Percentiles rank a stretch among this genome's conserved stretches.
Conservation (phyloP, 1,140 invertebrate genomes). For the Drosophila saltans region DNA sequence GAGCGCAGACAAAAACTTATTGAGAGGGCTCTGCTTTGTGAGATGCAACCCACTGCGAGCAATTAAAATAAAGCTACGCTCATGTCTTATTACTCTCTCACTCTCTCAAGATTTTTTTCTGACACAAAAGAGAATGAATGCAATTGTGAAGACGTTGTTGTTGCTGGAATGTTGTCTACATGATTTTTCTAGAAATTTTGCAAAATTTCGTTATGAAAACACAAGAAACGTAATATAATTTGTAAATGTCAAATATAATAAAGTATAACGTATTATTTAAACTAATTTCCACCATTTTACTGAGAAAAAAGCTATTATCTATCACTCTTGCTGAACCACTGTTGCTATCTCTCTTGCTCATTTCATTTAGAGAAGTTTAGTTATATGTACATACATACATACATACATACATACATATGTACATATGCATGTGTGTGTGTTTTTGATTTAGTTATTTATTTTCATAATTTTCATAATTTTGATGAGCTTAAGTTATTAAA, state of each 20-base stretch:
- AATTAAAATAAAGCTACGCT: too few species aligned
- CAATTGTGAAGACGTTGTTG: too few species aligned
- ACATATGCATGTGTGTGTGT: background rate
- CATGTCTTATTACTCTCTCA: too few species aligned
- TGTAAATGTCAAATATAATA: background rate
- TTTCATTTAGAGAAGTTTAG: background rate
- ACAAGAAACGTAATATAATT: background rate
- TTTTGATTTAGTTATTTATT: constrained; percentile 63
- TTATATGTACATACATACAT: too few species aligned
- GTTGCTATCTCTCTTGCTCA: background rate
- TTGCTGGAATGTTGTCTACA: too few species aligned
- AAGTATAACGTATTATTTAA: background rate
- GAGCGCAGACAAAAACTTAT: too few species aligned
- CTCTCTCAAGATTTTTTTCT: too few species aligned
- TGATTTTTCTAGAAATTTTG: too few species aligned
- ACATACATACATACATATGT: too few species aligned
- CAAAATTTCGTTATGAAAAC: background rate
- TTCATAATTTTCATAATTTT: constrained; percentile 78
- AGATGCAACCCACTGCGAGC: too few species aligned
- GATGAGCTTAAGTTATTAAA: constrained; percentile 79
- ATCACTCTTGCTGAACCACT: background rate
- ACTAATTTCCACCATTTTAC: background rate
- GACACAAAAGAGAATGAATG: too few species aligned
- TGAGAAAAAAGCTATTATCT: background rate
- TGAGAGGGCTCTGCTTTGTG: too few species aligned